phyloP scores from a whole-genome alignment of 2,113 vertebrate genomes.

The Oophaga pumilio region DNA sequence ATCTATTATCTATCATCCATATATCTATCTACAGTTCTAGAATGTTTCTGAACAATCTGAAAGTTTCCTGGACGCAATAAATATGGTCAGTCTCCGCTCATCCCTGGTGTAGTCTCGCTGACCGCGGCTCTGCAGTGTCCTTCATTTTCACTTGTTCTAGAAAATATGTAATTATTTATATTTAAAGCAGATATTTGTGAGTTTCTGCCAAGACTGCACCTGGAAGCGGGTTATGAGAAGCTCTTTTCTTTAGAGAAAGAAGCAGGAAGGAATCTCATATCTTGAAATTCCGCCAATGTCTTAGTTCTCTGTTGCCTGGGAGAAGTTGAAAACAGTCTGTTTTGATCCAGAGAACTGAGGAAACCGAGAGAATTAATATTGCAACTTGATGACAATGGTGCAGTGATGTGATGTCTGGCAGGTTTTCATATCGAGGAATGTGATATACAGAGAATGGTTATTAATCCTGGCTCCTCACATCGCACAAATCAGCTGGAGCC shows the following conservation, averaged over 20 bases:
- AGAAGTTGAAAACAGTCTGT: slow-evolving; percentile 56
- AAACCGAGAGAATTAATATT: slow-evolving; percentile 62
- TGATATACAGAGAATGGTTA: slow-evolving; percentile 53
- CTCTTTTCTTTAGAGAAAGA: slow-evolving; percentile 56
- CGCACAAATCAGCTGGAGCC: slow-evolving; percentile 36
- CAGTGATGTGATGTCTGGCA: slow-evolving; percentile 57
- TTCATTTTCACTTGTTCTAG: slow-evolving; percentile 41
- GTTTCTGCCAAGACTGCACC: slow-evolving; percentile 49
- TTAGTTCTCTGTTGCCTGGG: slow-evolving; percentile 55
- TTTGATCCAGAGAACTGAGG: slow-evolving; percentile 56
- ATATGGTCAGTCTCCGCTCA: not conserved
- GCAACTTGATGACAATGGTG: slow-evolving; percentile 61
- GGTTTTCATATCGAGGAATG: slow-evolving; percentile 60
- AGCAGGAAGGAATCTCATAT: slow-evolving; percentile 43
- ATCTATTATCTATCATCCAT: too few relatives aligned
- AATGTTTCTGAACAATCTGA: not conserved
- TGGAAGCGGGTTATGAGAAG: slow-evolving; percentile 59
- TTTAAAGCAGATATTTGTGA: slow-evolving; percentile 26
- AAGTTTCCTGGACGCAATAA: not conserved
- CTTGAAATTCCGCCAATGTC: slow-evolving; percentile 56
- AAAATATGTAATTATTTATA: slow-evolving; percentile 53
- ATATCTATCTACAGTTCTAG: not conserved
- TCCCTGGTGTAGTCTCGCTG: not conserved
- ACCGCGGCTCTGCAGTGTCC: not conserved
- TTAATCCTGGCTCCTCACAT: slow-evolving; percentile 38